Evolutionary conservation across 2,113 vertebrate species (phyloP).

Genomic region (Paramormyrops kingsleyae): DNA sequence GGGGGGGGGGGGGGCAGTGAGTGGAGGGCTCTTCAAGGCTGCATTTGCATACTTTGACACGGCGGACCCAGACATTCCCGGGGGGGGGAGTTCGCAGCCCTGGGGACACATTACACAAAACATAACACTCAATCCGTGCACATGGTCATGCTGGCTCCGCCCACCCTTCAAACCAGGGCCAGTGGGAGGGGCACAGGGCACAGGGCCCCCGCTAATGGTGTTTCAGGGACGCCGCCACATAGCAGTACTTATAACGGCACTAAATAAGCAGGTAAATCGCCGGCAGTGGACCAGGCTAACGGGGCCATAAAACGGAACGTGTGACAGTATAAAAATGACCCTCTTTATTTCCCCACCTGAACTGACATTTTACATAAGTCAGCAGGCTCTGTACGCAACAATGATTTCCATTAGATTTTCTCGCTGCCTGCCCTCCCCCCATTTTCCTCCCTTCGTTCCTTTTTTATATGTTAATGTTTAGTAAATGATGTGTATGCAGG

Average conservation of each 20-base stretch:
- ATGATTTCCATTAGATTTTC: not conserved
- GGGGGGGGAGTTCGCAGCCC: not conserved
- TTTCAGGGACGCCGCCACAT: not conserved
- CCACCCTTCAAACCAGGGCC: not conserved
- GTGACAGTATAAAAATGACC: not conserved
- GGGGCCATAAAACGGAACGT: not conserved
- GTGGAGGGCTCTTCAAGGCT: not conserved
- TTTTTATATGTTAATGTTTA: not conserved
- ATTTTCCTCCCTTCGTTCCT: not conserved
- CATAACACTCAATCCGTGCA: not conserved
- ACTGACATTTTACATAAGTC: constrained; percentile 11
- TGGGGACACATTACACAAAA: not conserved
- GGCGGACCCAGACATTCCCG: not conserved
- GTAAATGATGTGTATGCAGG: not conserved
- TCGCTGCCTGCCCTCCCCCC: not conserved
- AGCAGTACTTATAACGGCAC: not conserved
- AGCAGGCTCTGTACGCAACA: not conserved
- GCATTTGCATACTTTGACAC: not conserved
- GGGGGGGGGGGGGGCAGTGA: not conserved
- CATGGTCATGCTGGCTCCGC: not conserved
- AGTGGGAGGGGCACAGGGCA: no score
- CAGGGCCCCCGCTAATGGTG: not conserved
- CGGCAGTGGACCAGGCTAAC: not conserved
- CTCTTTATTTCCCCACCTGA: not conserved
- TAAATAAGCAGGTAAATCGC: not conserved